Evolutionary conservation across 2,113 vertebrate genomes (phyloP), one percentile per base, ranked within the genome.

Genomic region (Oplegnathus fasciatus): DNA sequence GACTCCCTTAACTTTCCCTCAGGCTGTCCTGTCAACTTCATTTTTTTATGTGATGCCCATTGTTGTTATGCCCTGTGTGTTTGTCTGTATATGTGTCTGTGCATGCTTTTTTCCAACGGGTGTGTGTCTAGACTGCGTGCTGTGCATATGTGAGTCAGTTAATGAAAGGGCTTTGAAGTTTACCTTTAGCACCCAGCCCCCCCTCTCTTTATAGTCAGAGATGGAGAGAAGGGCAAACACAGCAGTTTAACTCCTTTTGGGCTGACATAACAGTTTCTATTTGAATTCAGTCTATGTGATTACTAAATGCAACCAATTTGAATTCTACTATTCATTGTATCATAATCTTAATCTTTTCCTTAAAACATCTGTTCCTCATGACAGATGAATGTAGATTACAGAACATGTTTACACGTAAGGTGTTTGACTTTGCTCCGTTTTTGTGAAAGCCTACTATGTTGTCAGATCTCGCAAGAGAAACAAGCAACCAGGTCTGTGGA

Each of bases 111-210:
- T 60, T 60, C 66, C 62, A 68, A 0, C 40, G 22, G 2, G 1
- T 81, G n/a, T 60, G 67, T 40, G 78, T 82, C 68, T 74, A 74
- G 71, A 76, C 77, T 69, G 54, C 72, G 7, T 60, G 78, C 65
- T 67, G 67, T 70, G 76, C 79, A 32, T 37, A n/a, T 70, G 79
- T 86, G 75, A 80, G 81, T 79, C 69, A 60, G 28, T 28, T 75
- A 84, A 91, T 87, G 65, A 84, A 73, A 82, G 86, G 72, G 50
- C 75, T 72, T 89, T 74, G 15, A 69, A 26, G 55, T 52, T 30
- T 5, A 30, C 50, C 65, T 72, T 52, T 0, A 62, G 9, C 62
- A 24, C 22, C 32, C 62, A 14, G 5, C 46, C 14, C 22, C 18
- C n/a, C 46, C 44, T 30, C 6, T 11, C 13, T 13, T 14, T 34